Evolutionary conservation across 2,888 invertebrate genomes (phyloP).

Genomic region (Tipula vernalis): DNA sequence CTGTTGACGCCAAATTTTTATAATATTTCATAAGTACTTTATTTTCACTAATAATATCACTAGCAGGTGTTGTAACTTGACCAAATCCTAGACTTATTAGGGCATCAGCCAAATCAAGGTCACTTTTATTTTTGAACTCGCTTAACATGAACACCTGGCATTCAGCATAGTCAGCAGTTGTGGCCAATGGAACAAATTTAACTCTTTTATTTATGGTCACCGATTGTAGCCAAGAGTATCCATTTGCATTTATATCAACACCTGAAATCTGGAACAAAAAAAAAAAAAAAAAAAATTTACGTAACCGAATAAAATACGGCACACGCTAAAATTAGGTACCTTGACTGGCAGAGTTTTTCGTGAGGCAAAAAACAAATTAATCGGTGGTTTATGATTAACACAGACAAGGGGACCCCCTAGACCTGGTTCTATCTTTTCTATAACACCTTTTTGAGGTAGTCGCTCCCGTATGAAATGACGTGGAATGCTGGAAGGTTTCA

Average conservation of each 20-base stretch:
- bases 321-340: constrained; percentile 27
- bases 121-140: neutral
- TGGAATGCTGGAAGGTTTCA: constrained; percentile 44
- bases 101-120: neutral
- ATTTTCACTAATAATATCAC: neutral
- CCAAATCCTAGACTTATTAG: constrained; percentile 5
- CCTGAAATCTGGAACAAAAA: constrained; percentile 24
- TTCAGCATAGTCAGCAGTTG: constrained; percentile 31
- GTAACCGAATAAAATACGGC: neutral
- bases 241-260: constrained; percentile 30
- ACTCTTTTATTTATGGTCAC: constrained; percentile 34
- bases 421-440: constrained; percentile 41
- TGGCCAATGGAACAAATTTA: constrained; percentile 34
- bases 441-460: constrained; percentile 40
- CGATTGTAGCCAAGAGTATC: constrained; percentile 38
- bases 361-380: constrained; percentile 37
- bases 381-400: constrained; percentile 43
- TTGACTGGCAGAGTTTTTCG: constrained; percentile 35
- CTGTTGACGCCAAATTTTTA: neutral
- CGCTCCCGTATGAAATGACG: constrained; percentile 41
- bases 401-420: constrained; percentile 36
- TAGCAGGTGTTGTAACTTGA: neutral
- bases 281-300: constrained; percentile 14
- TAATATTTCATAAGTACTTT: neutral
- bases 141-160: constrained; percentile 33